A percentile compares a stretch with the other conserved stretches of the same genome.
These are phyloP conservation scores for Progne subis DNA, from an alignment of 2,113 vertebrate species.

Conservation along the genomic window DNA sequence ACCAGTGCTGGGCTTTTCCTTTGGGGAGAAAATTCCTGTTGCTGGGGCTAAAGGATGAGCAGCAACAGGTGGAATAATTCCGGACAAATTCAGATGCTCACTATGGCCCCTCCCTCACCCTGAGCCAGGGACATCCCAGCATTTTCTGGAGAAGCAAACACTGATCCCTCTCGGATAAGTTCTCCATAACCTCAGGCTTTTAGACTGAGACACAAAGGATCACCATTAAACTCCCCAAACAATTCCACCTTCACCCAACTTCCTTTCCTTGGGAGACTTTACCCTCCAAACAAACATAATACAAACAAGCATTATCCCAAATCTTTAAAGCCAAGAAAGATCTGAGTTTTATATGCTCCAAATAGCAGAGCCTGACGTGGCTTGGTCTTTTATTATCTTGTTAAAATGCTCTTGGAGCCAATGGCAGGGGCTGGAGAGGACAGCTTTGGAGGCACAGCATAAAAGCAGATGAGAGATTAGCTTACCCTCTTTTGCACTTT, in stretches of 20 bases:
- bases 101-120: not conserved
- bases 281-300: slow-evolving; percentile 15
- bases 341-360: slow-evolving; percentile 17
- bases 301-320: slow-evolving; percentile 27
- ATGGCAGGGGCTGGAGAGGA: not conserved
- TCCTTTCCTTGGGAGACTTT: not conserved
- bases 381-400: slow-evolving; percentile 53
- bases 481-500: slow-evolving; percentile 98
- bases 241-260: slow-evolving; percentile 17
- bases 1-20: not conserved
- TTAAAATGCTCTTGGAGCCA: slow-evolving; percentile 5
- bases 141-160: slow-evolving; percentile 4
- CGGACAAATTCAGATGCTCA: not conserved
- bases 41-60: not conserved
- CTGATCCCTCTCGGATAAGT: not conserved
- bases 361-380: not conserved
- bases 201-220: not conserved
- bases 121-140: not conserved
- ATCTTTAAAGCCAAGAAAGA: slow-evolving; percentile 44
- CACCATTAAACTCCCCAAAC: slow-evolving; percentile 22
- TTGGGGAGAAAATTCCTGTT: not conserved
- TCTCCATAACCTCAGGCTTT: slow-evolving; percentile 12
- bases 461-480: slow-evolving; percentile 28
- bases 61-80: not conserved
- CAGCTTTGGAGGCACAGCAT: not conserved